Base-by-base conservation (phyloP, 1,140 invertebrate species). In the Drosophila neocordata region DNA sequence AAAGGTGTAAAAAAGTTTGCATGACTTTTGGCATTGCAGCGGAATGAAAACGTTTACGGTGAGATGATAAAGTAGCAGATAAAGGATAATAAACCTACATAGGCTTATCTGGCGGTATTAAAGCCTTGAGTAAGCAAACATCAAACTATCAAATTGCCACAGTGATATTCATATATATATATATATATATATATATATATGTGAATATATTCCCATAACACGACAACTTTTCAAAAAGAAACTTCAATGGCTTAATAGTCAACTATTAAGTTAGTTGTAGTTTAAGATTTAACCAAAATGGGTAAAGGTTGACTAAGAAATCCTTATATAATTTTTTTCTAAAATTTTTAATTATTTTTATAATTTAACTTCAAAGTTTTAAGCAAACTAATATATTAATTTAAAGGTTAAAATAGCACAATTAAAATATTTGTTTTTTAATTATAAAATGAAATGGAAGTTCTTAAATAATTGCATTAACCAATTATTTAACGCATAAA, bases 1-100 rank as follows among this genome's bases (percentile, higher is more conserved):
- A 76, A 76, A 85, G 73, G 80, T 77, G 81, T 65, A 73, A 73
- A 75, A 80, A 80, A 67, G 69, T 77, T 73, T 38, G 64, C 38
- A 35, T 59, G 34, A 67, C 38, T 67, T 77, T 73, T 65, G 38
- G 20, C 44, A 48, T 35, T 44, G 48, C n/a, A 27, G 68, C 35
- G 35, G 34, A 70, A 70, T 70, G 67, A 59, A 70, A 56, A 60
- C 65, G 68, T 48, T 52, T 68, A 68, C 62, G 62, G 59, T 53
- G 57, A 60, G 59, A 34, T 64, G 58, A 53, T 48, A 48, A 48
- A 48, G 41, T 9, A 48, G 9, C 41, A 48, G 41, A 48, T 48
- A 48, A 56, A 56, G 31, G 24, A 27, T 56, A 56, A 56, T 56
- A 56, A 48, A 56, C 53, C 53, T 34, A 15, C 27, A 11, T 56